Percentiles rank a stretch among this genome's conserved stretches.
Evolutionary conservation across 2,888 invertebrate genomes (phyloP).

Genomic region (Idaea straminata): DNA sequence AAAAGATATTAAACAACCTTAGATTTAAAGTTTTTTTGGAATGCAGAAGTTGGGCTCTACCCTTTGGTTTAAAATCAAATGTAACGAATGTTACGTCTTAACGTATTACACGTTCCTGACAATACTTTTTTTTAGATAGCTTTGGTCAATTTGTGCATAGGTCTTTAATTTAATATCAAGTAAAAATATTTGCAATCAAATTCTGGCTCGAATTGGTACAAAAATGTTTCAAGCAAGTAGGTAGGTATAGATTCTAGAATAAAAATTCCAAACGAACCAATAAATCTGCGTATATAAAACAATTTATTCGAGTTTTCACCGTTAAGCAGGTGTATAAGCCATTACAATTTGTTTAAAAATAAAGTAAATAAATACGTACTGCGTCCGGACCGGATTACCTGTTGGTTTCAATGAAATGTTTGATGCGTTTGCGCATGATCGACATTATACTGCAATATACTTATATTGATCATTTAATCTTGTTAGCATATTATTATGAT

Average conservation of each 20-base stretch:
- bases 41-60: no score
- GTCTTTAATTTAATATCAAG: no score
- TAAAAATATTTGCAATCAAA: no score
- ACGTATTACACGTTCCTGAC: no score
- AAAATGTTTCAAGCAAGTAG: neutral
- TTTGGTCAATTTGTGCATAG: no score
- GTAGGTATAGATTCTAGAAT: constrained; percentile 27
- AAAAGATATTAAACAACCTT: no score
- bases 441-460: constrained; percentile 43
- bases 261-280: constrained; percentile 27
- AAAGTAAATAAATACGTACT: constrained; percentile 62
- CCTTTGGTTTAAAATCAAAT: no score
- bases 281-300: constrained; percentile 12
- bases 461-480: neutral
- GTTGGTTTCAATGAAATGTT: constrained; percentile 73
- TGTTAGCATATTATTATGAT: neutral
- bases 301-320: constrained; percentile 19
- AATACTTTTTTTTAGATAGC: no score
- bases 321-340: constrained; percentile 27
- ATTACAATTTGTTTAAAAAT: neutral
- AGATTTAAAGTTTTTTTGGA: no score
- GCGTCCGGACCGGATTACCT: constrained; percentile 67
- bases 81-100: no score
- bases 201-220: no score
- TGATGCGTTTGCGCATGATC: constrained; percentile 71